phyloP scores from a whole-genome alignment of 2,888 invertebrate species.

The Sicus ferrugineus region DNA sequence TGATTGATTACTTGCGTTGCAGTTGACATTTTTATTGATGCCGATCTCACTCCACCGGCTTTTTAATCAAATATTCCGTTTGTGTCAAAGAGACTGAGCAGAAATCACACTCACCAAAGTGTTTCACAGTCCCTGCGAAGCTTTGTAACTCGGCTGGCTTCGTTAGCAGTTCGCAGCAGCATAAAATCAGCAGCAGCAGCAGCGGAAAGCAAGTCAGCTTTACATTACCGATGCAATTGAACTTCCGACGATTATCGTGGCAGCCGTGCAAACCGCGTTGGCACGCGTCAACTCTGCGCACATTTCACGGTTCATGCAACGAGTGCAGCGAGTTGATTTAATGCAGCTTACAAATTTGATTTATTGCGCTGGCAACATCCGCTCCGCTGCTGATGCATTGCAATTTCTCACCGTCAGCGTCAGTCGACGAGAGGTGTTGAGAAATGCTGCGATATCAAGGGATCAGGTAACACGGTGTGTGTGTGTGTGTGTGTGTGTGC shows the following conservation, averaged over 20 bases:
- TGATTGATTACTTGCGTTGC: slow-evolving; percentile 1
- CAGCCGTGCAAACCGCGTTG: neutral
- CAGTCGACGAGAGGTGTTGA: neutral
- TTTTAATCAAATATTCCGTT: slow-evolving; percentile 1
- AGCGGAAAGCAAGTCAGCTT: neutral
- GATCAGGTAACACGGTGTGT: neutral
- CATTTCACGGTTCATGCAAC: neutral
- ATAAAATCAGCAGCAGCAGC: neutral
- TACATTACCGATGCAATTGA: neutral
- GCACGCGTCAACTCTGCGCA: neutral
- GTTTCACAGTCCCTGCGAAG: no score
- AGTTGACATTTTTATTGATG: neutral
- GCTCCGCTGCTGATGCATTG: neutral
- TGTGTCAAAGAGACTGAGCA: neutral
- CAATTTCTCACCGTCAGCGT: slow-evolving; percentile 1
- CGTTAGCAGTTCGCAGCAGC: neutral
- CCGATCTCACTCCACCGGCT: neutral
- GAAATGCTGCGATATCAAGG: neutral
- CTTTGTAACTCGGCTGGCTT: no score
- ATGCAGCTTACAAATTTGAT: neutral
- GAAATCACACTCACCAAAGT: neutral
- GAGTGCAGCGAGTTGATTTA: neutral
- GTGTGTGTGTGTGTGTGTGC: neutral
- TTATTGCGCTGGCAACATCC: neutral
- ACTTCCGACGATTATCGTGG: neutral